Conservation (phyloP, 2,888 invertebrate species). For the Synanthedon myopaeformis region DNA sequence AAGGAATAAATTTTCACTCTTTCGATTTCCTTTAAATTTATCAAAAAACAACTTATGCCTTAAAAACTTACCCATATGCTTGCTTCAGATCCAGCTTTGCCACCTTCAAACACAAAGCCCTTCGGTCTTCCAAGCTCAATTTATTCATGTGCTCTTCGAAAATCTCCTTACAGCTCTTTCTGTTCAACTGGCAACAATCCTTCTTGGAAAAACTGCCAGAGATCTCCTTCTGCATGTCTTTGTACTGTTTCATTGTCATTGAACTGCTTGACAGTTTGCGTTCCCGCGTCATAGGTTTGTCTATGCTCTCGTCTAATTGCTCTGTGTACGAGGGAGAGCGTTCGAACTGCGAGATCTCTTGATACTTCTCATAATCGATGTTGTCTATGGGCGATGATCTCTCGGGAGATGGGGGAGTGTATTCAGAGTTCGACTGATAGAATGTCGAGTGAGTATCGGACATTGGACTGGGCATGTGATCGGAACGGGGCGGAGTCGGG, state of each 20-base stretch:
- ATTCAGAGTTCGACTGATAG: slow-evolving; percentile 30
- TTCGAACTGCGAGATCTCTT: slow-evolving; percentile 29
- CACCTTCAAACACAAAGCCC: slow-evolving; percentile 32
- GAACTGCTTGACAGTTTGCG: slow-evolving; percentile 20
- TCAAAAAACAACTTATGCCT: neutral
- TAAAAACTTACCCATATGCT: slow-evolving; percentile 37
- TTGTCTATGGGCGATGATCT: slow-evolving; percentile 33
- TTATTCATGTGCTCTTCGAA: slow-evolving; percentile 34
- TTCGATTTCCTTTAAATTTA: no score
- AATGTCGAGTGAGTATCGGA: slow-evolving; percentile 29
- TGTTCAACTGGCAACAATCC: slow-evolving; percentile 38
- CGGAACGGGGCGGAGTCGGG: slow-evolving; percentile 45
- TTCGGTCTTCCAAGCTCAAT: slow-evolving; percentile 26
- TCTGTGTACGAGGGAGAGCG: slow-evolving; percentile 10
- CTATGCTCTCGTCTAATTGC: slow-evolving; percentile 7
- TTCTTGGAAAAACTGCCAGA: slow-evolving; percentile 32
- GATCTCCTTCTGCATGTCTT: slow-evolving; percentile 50
- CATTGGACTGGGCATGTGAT: slow-evolving; percentile 37
- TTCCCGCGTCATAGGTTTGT: slow-evolving; percentile 15
- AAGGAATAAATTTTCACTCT: no score
- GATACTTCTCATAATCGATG: slow-evolving; percentile 44
- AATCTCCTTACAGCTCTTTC: slow-evolving; percentile 31
- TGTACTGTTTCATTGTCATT: slow-evolving; percentile 41
- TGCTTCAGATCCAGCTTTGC: slow-evolving; percentile 35
- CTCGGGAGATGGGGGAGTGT: slow-evolving; percentile 31